Conservation (phyloP, 2,888 invertebrate genomes). For the Lepidochrysops patricia region DNA sequence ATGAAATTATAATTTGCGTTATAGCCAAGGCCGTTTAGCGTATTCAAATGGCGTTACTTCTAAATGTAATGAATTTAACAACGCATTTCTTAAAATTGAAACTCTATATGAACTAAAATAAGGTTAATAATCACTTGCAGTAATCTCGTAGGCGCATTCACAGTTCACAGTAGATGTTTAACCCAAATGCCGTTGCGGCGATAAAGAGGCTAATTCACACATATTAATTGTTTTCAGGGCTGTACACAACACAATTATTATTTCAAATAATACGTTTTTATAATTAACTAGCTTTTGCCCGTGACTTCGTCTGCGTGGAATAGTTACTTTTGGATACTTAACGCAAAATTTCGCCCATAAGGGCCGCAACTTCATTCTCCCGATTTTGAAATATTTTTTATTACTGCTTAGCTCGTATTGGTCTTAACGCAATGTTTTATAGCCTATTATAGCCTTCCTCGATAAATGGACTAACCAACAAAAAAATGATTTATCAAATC, state of each 20-base stretch:
- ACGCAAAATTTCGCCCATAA: too few relatives aligned
- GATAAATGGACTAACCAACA: too few relatives aligned
- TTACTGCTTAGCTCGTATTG: too few relatives aligned
- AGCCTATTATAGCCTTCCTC: too few relatives aligned
- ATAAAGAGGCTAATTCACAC: conserved; percentile 37
- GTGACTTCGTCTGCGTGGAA: too few relatives aligned
- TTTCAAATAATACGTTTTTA: neutral
- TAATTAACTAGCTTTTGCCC: neutral
- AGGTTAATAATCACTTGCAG: neutral
- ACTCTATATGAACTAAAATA: neutral
- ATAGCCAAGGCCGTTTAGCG: neutral
- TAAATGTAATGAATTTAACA: neutral
- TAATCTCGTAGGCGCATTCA: neutral
- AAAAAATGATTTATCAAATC: too few relatives aligned
- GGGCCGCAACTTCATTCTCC: too few relatives aligned
- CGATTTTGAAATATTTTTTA: too few relatives aligned
- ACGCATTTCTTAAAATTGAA: too few relatives aligned
- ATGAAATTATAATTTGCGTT: neutral
- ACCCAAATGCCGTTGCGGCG: conserved; percentile 20
- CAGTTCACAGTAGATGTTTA: conserved; percentile 14
- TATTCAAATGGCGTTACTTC: neutral
- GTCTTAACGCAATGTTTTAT: too few relatives aligned
- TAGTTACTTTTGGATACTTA: too few relatives aligned
- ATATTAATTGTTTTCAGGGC: conserved; percentile 32
- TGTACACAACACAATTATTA: neutral